Evolutionary conservation across 2,797 vertebrate genomes (phyloP).

Genomic region (Sylvilagus floridanus): DNA sequence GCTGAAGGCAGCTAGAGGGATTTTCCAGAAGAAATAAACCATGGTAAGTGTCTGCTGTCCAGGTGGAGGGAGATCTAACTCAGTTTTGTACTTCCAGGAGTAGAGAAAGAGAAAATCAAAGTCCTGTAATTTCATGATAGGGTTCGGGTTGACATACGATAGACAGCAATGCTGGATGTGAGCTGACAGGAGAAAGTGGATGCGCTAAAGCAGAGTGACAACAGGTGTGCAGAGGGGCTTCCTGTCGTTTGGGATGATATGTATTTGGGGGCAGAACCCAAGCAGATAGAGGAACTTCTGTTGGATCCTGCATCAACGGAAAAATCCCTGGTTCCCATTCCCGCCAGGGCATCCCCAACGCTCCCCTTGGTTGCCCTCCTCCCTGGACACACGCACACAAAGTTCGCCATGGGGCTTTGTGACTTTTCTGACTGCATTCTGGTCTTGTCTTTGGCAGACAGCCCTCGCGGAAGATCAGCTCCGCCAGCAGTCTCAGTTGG

Average conservation of each 20-base stretch:
- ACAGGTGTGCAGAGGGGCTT: neutral
- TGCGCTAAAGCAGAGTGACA: neutral
- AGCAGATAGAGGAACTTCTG: neutral
- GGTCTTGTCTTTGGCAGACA: slow-evolving; percentile 84
- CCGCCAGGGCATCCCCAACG: neutral
- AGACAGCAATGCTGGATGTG: neutral
- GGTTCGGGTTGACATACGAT: neutral
- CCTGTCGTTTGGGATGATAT: neutral
- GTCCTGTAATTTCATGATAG: neutral
- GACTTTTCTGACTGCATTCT: slow-evolving; percentile 29
- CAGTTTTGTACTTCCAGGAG: slow-evolving; percentile 40
- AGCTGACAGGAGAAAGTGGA: neutral
- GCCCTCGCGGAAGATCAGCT: slow-evolving; percentile 91
- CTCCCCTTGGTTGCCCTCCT: neutral
- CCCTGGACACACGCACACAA: neutral
- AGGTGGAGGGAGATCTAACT: neutral
- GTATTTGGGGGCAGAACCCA: neutral
- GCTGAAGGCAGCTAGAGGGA: neutral
- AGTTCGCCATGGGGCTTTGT: neutral
- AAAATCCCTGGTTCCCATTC: neutral
- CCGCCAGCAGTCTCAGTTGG: slow-evolving; percentile 89
- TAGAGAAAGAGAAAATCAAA: slow-evolving; percentile 33
- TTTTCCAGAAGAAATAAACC: slow-evolving; percentile 19
- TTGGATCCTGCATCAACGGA: neutral
- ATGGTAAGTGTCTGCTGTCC: slow-evolving; percentile 7